A percentile compares a stretch with the other conserved stretches of the same genome.
These are phyloP conservation scores for Leptosomus discolor DNA, from an alignment of 2,113 vertebrate genomes.

Conservation along the genomic window DNA sequence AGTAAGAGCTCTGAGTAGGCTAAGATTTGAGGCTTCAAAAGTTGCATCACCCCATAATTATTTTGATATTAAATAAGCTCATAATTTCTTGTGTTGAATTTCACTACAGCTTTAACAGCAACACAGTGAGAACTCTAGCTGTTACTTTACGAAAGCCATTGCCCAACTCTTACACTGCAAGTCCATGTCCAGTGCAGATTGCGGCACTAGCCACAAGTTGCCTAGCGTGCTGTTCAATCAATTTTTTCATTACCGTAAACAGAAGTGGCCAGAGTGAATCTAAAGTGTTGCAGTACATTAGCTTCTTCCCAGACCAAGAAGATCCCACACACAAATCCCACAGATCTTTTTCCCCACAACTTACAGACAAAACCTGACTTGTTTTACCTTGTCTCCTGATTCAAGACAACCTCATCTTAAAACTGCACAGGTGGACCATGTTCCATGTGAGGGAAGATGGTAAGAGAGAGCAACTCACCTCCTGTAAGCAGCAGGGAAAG, in stretches of 20 bases:
- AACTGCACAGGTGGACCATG: not conserved
- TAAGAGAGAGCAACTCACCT: constrained; percentile 72
- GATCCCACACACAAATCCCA: not conserved
- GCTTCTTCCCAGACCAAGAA: not conserved
- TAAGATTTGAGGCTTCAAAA: not conserved
- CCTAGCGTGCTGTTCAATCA: not conserved
- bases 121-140: not conserved
- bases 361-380: constrained; percentile 28
- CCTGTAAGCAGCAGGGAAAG: constrained; percentile 90
- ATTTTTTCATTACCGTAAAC: not conserved
- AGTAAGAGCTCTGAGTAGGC: not conserved
- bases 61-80: not conserved
- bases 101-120: not conserved
- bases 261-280: not conserved
- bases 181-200: not conserved
- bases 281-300: not conserved
- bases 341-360: not conserved
- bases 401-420: not conserved
- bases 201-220: not conserved
- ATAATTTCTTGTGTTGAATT: not conserved
- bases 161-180: not conserved
- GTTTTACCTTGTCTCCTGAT: not conserved
- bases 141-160: not conserved
- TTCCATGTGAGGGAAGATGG: rapidly evolving
- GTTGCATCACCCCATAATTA: not conserved